A percentile compares a stretch with the other conserved stretches of the same genome.
phyloP scores from a whole-genome alignment of 2,797 vertebrate species.

The Geotria australis region DNA sequence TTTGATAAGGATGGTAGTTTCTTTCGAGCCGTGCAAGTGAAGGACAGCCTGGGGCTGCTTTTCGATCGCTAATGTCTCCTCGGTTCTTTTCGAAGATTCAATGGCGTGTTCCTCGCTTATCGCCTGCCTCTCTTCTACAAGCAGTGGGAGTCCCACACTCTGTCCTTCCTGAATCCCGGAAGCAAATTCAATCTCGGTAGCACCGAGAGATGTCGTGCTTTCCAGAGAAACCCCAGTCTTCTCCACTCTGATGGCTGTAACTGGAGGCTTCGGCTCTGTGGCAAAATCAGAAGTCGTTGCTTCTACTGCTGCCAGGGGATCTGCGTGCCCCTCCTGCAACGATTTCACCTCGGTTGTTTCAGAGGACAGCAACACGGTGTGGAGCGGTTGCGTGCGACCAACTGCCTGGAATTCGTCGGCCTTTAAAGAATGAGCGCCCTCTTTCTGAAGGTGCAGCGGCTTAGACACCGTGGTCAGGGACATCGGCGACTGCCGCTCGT shows the following conservation, averaged over 20 bases:
- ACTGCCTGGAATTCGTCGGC: constrained; percentile 20
- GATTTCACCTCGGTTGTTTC: constrained; percentile 15
- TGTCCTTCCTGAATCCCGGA: constrained; percentile 35
- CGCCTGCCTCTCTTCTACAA: constrained; percentile 31
- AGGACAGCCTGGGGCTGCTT: constrained; percentile 15
- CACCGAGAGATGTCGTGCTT: constrained; percentile 16
- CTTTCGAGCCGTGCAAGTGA: constrained; percentile 15
- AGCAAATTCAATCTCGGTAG: constrained; percentile 31
- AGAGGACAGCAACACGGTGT: constrained; percentile 19
- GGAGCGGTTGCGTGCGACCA: constrained; percentile 29
- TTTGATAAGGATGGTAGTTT: constrained; percentile 19
- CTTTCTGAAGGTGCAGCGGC: constrained; percentile 24
- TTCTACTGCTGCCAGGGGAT: constrained; percentile 16
- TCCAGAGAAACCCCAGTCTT: constrained; percentile 23
- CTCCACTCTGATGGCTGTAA: constrained; percentile 18
- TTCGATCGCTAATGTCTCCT: constrained; percentile 6
- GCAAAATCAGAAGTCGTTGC: constrained; percentile 9
- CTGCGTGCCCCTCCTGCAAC: constrained; percentile 17
- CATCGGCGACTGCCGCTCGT: constrained; percentile 14
- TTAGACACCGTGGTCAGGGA: constrained; percentile 19
- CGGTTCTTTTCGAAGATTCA: constrained; percentile 11
- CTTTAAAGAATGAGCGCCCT: constrained; percentile 11
- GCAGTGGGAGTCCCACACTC: constrained; percentile 30
- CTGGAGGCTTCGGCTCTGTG: constrained; percentile 18
- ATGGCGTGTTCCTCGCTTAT: constrained; percentile 19